These are phyloP conservation scores for Pelecanoides urinatrix DNA, from an alignment of 2,113 vertebrate genomes.

Conservation along the genomic window DNA sequence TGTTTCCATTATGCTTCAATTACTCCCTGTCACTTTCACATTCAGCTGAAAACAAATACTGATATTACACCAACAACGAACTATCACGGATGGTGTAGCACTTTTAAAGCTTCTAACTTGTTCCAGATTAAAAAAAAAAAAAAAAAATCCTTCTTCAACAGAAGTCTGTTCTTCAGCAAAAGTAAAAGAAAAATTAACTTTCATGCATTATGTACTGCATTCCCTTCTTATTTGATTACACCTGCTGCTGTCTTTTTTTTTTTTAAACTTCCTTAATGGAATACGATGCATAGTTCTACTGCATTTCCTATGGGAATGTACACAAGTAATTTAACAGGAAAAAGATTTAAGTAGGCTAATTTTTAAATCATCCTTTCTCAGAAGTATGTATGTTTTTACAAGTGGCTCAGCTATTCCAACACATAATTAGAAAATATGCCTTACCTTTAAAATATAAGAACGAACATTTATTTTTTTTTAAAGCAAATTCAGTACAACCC, in stretches of 20 bases:
- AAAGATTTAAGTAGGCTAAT: not conserved
- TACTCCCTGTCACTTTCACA: not conserved
- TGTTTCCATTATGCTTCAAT: slow-evolving; percentile 1
- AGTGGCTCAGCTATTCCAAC: not conserved
- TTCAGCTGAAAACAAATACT: slow-evolving; percentile 13
- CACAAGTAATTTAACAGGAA: not conserved
- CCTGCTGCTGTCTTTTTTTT: not conserved
- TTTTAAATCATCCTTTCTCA: not conserved
- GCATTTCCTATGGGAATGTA: not conserved
- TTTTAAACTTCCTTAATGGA: not conserved
- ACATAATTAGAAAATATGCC: not conserved
- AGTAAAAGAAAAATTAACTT: not conserved
- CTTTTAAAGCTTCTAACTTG: not conserved
- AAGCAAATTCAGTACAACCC: not conserved
- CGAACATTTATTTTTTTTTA: not conserved
- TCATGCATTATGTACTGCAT: not conserved
- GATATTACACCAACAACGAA: not conserved
- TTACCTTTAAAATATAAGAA: not conserved
- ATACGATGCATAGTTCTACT: not conserved
- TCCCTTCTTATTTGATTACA: not conserved
- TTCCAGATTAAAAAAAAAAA: not conserved
- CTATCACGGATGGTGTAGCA: accelerated
- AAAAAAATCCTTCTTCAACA: not conserved
- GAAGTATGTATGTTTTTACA: not conserved
- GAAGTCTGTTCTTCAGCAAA: not conserved